Conservation (phyloP, 1,140 invertebrate genomes). For the Atta colombica region DNA sequence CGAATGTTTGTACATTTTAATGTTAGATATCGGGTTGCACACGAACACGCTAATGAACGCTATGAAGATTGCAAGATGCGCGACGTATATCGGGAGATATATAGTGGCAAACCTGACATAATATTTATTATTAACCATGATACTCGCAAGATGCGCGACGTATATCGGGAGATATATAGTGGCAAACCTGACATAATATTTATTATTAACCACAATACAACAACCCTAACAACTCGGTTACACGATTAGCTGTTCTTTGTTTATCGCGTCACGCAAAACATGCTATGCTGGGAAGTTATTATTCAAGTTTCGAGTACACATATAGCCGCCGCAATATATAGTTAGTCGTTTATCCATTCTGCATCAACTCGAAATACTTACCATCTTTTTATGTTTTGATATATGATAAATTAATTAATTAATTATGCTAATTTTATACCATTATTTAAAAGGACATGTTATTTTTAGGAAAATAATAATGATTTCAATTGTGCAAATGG, state of each 20-base stretch:
- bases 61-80: constrained; percentile 47
- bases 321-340: neutral
- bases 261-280: constrained; percentile 51
- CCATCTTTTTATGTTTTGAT: neutral
- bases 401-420: constrained; percentile 9
- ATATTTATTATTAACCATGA: no score
- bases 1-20: constrained; percentile 32
- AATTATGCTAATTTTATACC: neutral
- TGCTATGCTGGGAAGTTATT: constrained; percentile 8
- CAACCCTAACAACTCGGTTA: constrained; percentile 35
- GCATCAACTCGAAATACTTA: neutral
- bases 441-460: neutral
- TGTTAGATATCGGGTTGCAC: constrained; percentile 1
- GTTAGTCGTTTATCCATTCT: neutral
- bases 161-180: constrained; percentile 28
- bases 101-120: neutral
- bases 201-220: constrained; percentile 44
- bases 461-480: neutral
- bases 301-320: neutral
- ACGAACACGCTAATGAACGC: constrained; percentile 17
- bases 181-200: constrained; percentile 16
- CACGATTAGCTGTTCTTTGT: constrained; percentile 45
- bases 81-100: constrained; percentile 30
- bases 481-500: neutral
- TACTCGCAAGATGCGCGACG: constrained; percentile 22